Percentiles rank a stretch among this genome's conserved stretches.
Conservation (phyloP, 2,113 vertebrate genomes). For the Mohoua ochrocephala region DNA sequence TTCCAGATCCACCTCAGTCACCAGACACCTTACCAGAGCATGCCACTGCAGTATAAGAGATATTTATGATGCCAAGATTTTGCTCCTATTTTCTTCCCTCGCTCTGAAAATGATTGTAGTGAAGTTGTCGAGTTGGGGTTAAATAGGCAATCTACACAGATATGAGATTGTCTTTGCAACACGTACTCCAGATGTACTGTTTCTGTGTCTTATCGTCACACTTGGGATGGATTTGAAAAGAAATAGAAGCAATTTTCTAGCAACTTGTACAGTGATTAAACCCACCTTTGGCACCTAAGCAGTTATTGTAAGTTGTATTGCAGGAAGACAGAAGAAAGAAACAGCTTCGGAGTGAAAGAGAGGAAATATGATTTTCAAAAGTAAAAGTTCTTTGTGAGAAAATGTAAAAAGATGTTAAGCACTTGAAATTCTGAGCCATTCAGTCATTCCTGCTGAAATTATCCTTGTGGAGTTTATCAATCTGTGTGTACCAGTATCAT, state of each 20-base stretch:
- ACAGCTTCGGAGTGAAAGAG: background rate
- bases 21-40: background rate
- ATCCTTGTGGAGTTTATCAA: constrained; percentile 1
- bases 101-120: background rate
- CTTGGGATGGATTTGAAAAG: background rate
- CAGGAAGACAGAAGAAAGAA: background rate
- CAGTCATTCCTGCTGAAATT: background rate
- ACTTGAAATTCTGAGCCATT: constrained; percentile 10
- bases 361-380: background rate
- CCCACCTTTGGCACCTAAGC: background rate
- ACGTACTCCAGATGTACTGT: background rate
- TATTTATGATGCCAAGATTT: background rate
- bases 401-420: background rate
- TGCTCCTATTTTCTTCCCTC: background rate
- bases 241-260: background rate
- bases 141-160: background rate
- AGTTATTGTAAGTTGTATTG: background rate
- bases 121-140: background rate
- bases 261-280: background rate
- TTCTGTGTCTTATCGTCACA: background rate
- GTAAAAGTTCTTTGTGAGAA: background rate
- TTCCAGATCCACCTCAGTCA: background rate
- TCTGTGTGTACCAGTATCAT: constrained; percentile 27
- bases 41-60: background rate
- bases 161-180: background rate